Base-by-base conservation (phyloP, 2,113 vertebrate species). In the Ploceus nigricollis region DNA sequence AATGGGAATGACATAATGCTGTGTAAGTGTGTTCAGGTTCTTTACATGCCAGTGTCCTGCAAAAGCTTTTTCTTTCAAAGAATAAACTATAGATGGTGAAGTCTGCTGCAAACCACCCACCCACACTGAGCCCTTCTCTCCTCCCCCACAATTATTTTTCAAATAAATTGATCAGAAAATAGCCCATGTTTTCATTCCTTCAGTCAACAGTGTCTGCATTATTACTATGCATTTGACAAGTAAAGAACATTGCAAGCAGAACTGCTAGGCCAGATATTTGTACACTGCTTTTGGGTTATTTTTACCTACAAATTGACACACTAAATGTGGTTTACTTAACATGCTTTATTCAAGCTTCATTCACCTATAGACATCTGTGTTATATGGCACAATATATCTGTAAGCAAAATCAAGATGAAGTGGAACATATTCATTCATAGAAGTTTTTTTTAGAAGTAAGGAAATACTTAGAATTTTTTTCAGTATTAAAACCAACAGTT, bases 1-100 rank as follows among this genome's bases (percentile, higher is more conserved):
- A 96, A 95, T 11, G 13, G 47, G 83, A 96, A 58, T 97, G 96
- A 98, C 50, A 69, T 94, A 95, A 97, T 96, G 56, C 50, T 56
- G 9, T 92, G 37, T 89, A 81, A 94, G 85, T 79, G 82, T 90
- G 93, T 79, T 94, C 90, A 82, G 51, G 30, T 44, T 95, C 84
- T 86, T 95, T 93, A 48, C 50, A 73, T 89, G 75, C 82, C 94
- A 94, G 86, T 77, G 63, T 95, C 96, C 63, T 93, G 79, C 63
- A 92, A 96, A 90, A 97, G 72, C 4, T 27, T 89, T 96, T 93
- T 75, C 95, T 80, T 54, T 84, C 58, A 69, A 95, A 95, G 87
- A 96, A 82, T 87, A 47, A 93, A 88, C 80, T 77, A 83, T 42
- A 68, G 72, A 14, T 45, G 18, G 85, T 78, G 66, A 90, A 96